Conservation (phyloP, 2,797 vertebrate species). For the Syngnathus acus region DNA sequence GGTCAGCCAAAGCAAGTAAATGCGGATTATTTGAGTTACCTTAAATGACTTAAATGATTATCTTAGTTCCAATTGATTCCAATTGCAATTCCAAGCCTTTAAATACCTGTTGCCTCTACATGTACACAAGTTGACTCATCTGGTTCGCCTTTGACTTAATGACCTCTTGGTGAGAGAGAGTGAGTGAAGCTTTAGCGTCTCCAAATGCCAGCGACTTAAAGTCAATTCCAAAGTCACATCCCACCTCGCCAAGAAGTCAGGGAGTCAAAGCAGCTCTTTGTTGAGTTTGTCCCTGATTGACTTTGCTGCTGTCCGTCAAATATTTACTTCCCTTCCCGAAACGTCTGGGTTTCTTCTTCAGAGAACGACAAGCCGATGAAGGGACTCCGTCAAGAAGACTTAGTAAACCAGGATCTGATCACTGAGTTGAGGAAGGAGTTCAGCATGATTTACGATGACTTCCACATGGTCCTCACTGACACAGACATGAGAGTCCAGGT, state of each 20-base stretch:
- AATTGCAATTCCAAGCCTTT: neutral
- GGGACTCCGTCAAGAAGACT: constrained; percentile 85
- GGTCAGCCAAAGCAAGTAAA: neutral
- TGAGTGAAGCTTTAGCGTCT: constrained; percentile 26
- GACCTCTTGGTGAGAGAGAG: neutral
- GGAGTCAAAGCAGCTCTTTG: constrained; percentile 29
- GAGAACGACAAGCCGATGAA: constrained; percentile 95
- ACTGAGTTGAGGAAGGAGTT: constrained; percentile 88
- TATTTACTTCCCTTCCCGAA: neutral
- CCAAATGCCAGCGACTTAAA: constrained; percentile 15
- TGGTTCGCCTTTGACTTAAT: neutral
- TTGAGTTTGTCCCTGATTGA: constrained; percentile 19
- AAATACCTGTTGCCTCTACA: neutral
- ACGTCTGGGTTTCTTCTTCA: constrained; percentile 46
- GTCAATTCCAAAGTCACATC: constrained; percentile 8
- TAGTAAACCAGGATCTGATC: constrained; percentile 89
- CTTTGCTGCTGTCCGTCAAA: constrained; percentile 5
- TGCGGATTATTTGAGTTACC: neutral
- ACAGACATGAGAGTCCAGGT: constrained; percentile 93
- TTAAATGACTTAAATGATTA: neutral
- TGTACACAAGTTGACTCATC: neutral
- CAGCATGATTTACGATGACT: constrained; percentile 89
- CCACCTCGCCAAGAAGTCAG: constrained; percentile 10
- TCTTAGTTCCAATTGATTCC: neutral
- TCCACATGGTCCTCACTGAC: constrained; percentile 95